Evolutionary conservation across 2,113 vertebrate genomes (phyloP).

Genomic region (Burhinus oedicnemus): DNA sequence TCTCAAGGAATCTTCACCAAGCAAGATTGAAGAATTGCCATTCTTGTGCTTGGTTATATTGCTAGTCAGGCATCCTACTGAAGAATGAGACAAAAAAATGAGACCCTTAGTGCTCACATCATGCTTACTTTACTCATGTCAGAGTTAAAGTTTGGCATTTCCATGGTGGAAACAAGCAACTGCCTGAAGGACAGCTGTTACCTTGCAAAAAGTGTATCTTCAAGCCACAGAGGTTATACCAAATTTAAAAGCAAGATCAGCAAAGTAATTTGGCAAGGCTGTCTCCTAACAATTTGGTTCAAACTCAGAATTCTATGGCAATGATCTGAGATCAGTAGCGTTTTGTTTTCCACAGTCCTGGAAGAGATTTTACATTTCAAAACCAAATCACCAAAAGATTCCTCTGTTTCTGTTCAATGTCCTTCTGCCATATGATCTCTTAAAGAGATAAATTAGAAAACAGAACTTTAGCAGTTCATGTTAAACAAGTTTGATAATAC

Average conservation of each 20-base stretch:
- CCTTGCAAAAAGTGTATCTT: not conserved
- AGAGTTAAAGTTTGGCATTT: not conserved
- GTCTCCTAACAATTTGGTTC: not conserved
- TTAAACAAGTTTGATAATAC: not conserved
- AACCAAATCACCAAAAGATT: not conserved
- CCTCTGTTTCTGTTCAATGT: not conserved
- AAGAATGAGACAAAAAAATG: not conserved
- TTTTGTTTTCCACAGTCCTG: not conserved
- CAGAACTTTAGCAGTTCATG: not conserved
- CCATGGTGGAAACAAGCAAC: not conserved
- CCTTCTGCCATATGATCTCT: not conserved
- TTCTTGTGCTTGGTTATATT: not conserved
- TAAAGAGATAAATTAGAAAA: not conserved
- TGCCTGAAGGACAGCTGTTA: not conserved
- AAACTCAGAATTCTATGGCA: not conserved
- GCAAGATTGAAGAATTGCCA: not conserved
- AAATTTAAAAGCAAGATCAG: not conserved
- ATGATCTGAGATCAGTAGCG: not conserved
- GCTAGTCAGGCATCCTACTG: not conserved
- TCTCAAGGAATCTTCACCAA: not conserved
- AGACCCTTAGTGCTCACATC: not conserved
- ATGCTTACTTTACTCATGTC: not conserved
- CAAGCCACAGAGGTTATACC: not conserved
- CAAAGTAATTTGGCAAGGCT: not conserved
- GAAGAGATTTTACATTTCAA: not conserved